These are phyloP conservation scores for Heterodera filipjevi DNA, from an alignment of 2,888 invertebrate species.

Conservation along the genomic window DNA sequence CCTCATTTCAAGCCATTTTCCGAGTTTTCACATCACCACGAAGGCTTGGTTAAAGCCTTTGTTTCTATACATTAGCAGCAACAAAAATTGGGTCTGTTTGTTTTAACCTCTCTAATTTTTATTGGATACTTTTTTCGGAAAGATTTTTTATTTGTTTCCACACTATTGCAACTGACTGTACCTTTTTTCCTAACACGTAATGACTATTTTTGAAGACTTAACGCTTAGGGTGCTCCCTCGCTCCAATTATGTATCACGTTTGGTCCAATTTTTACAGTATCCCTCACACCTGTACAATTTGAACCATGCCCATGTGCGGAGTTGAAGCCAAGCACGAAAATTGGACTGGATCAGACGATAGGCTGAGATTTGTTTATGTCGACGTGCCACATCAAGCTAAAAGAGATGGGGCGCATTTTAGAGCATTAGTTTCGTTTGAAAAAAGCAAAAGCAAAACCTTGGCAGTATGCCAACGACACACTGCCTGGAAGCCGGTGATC, in stretches of 20 bases:
- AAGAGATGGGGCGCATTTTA: background rate
- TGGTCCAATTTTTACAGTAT: too few species aligned
- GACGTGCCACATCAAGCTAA: conserved; percentile 45
- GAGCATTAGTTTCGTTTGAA: background rate
- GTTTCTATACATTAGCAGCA: too few species aligned
- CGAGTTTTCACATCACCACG: too few species aligned
- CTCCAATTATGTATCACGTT: too few species aligned
- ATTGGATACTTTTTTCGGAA: too few species aligned
- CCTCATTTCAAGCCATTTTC: too few species aligned
- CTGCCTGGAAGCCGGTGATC: conserved; percentile 80
- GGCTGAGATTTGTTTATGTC: conserved; percentile 70
- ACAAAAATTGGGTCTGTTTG: conserved; percentile 72
- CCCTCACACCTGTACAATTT: conserved; percentile 29
- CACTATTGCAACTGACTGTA: too few species aligned
- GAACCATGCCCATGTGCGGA: conserved; percentile 69
- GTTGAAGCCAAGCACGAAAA: conserved; percentile 57
- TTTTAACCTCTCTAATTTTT: background rate
- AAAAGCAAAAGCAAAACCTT: conserved; percentile 27
- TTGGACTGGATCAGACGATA: conserved; percentile 57
- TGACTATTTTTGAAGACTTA: too few species aligned
- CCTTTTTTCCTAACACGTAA: too few species aligned
- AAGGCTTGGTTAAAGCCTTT: too few species aligned
- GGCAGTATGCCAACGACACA: conserved; percentile 55
- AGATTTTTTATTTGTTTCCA: too few species aligned
- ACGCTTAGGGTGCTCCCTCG: too few species aligned